A percentile compares a stretch with the other conserved stretches of the same genome.
phyloP scores from a whole-genome alignment of 2,797 vertebrate species.

The Neostethus bicornis region DNA sequence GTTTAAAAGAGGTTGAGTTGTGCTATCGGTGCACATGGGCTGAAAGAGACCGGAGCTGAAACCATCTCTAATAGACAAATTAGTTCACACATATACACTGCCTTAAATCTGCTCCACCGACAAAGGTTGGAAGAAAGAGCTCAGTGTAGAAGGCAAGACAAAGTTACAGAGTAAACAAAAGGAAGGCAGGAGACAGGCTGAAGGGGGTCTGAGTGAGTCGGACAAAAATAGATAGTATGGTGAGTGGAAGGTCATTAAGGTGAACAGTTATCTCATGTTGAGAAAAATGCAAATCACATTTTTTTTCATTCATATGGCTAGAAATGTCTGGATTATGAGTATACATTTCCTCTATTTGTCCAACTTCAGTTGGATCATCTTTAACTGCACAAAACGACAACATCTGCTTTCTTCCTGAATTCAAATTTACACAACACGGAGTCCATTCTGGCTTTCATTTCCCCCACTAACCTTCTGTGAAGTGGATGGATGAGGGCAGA shows the following conservation, averaged over 20 bases:
- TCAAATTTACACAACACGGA: too few species aligned
- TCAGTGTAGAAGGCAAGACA: slow-evolving; percentile 31
- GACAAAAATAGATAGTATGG: slow-evolving; percentile 1
- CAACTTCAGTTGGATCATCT: neutral
- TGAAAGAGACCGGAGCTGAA: slow-evolving; percentile 62
- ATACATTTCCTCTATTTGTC: neutral
- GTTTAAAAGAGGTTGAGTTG: slow-evolving; percentile 7
- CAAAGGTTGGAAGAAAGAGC: slow-evolving; percentile 47
- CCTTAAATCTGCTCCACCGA: slow-evolving; percentile 77
- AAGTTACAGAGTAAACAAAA: slow-evolving; percentile 22
- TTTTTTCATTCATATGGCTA: too few species aligned
- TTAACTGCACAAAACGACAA: neutral
- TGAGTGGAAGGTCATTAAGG: neutral
- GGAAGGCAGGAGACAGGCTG: neutral
- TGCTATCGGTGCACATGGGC: slow-evolving; percentile 41
- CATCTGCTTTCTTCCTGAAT: neutral
- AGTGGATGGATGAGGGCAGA: slow-evolving; percentile 6
- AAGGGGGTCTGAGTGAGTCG: neutral
- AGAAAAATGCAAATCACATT: slow-evolving; percentile 1
- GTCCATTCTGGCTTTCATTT: neutral
- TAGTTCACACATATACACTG: slow-evolving; percentile 80
- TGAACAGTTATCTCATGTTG: too few species aligned
- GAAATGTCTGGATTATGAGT: too few species aligned
- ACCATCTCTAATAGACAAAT: slow-evolving; percentile 77
- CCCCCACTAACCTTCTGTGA: slow-evolving; percentile 16